phyloP scores from a whole-genome alignment of 2,888 invertebrate genomes.

The Pyrocoelia pectoralis region DNA sequence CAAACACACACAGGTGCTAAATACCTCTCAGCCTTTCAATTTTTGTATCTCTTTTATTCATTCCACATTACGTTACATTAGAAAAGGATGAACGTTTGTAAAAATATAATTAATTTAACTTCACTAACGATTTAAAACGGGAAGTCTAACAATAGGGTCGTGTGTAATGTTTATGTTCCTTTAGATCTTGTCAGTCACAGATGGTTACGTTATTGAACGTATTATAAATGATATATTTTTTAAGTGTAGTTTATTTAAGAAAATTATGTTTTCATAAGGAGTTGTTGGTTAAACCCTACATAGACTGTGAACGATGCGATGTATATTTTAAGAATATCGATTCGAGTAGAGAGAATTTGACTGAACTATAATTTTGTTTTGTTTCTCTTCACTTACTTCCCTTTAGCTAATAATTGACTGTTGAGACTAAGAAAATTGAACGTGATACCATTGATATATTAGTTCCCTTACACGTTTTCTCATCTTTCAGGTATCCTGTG shows the following conservation, averaged over 20 bases:
- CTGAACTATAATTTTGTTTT: no score
- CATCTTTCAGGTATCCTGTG: no score
- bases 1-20: conserved; percentile 46
- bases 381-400: no score
- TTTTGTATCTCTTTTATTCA: conserved; percentile 16
- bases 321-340: no score
- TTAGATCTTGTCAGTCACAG: conserved; percentile 43
- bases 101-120: conserved; percentile 52
- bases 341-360: no score
- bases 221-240: conserved; percentile 33
- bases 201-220: conserved; percentile 46
- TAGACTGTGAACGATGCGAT: background rate
- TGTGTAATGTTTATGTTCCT: conserved; percentile 44
- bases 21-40: conserved; percentile 29
- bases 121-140: conserved; percentile 52
- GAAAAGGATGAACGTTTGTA: conserved; percentile 30
- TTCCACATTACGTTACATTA: conserved; percentile 11
- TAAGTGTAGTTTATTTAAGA: conserved; percentile 7
- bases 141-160: conserved; percentile 49
- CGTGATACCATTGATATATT: no score
- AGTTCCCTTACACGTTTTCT: no score
- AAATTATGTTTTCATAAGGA: background rate
- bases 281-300: background rate
- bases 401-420: no score
- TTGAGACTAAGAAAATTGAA: no score